Conservation (phyloP, 1,140 invertebrate genomes). For the Drosophila auraria region DNA sequence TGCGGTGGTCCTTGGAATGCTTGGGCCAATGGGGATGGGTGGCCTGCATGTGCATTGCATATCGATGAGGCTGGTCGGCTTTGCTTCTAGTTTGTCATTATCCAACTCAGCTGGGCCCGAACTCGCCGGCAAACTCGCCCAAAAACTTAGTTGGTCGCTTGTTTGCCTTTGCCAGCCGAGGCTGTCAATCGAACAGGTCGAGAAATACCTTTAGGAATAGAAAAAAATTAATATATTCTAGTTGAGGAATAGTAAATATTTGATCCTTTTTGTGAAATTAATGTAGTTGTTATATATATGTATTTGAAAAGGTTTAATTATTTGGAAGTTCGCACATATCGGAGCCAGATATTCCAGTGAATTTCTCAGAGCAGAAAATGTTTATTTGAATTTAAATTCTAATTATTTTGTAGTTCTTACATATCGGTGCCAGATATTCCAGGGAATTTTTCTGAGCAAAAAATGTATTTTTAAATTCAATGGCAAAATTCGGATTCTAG, state of each 20-base stretch:
- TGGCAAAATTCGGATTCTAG: no score
- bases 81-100: constrained; percentile 80
- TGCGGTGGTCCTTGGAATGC: constrained; percentile 12
- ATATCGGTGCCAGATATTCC: no score
- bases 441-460: no score
- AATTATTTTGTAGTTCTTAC: no score
- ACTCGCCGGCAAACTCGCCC: constrained; percentile 46
- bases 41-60: constrained; percentile 69
- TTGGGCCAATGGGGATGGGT: neutral
- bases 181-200: neutral
- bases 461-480: no score
- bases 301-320: neutral
- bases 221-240: no score
- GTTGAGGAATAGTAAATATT: no score
- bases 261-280: neutral
- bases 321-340: no score
- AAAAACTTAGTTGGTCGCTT: constrained; percentile 69
- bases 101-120: constrained; percentile 62
- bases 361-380: no score
- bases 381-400: no score
- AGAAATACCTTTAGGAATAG: neutral
- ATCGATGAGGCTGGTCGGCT: constrained; percentile 73
- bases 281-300: neutral
- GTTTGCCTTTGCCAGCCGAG: constrained; percentile 67
- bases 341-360: no score